Percentiles rank a stretch among this genome's conserved stretches.
phyloP scores from a whole-genome alignment of 1,140 invertebrate genomes.

The Zaprionus davidi region DNA sequence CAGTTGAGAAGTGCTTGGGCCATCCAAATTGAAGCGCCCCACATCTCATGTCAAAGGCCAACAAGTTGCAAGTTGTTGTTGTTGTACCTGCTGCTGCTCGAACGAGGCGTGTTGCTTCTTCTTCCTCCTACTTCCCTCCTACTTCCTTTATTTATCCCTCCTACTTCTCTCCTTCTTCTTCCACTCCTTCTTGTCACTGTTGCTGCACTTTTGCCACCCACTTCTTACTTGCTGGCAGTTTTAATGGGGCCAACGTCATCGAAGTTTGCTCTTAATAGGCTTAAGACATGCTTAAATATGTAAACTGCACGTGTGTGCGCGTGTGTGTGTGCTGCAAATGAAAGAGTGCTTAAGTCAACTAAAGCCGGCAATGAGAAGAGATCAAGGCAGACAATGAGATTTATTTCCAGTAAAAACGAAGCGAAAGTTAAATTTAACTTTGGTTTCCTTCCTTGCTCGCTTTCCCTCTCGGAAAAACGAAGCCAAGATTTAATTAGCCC shows the following conservation, averaged over 20 bases:
- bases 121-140: too few relatives aligned
- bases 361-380: slow-evolving; percentile 24
- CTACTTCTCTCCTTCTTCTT: too few relatives aligned
- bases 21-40: slow-evolving; percentile 28
- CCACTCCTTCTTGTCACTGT: neutral
- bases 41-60: slow-evolving; percentile 60
- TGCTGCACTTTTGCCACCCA: slow-evolving; percentile 54
- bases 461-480: neutral
- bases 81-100: slow-evolving; percentile 34
- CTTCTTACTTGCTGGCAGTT: slow-evolving; percentile 41
- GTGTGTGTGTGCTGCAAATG: slow-evolving; percentile 5
- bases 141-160: too few relatives aligned
- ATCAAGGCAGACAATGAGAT: slow-evolving; percentile 3
- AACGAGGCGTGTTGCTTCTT: too few relatives aligned
- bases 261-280: slow-evolving; percentile 61
- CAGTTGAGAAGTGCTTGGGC: slow-evolving; percentile 41
- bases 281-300: slow-evolving; percentile 52
- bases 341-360: slow-evolving; percentile 20
- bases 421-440: slow-evolving; percentile 2
- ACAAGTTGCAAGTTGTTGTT: slow-evolving; percentile 65
- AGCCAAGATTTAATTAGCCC: slow-evolving; percentile 40
- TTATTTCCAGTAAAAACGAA: neutral
- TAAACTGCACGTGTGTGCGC: slow-evolving; percentile 23
- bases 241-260: slow-evolving; percentile 45
- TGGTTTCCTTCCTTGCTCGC: neutral